Evolutionary conservation across 2,888 invertebrate genomes (phyloP).

Genomic region (Euphydryas editha): DNA sequence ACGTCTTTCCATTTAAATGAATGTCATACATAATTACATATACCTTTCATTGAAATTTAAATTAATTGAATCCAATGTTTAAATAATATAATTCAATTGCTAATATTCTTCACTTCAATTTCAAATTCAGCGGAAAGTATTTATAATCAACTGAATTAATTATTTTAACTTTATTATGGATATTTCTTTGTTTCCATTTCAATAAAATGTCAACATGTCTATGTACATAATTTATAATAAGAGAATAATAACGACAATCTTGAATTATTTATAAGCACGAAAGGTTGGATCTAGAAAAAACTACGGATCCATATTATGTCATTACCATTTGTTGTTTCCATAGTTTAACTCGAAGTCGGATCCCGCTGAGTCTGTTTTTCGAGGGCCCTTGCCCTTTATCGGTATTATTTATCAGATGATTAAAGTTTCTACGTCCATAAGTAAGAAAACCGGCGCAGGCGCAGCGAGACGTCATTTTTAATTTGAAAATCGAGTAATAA

Average conservation of each 20-base stretch:
- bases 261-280: conserved; percentile 29
- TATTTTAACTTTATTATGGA: background rate
- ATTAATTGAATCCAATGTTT: no score
- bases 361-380: conserved; percentile 59
- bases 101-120: no score
- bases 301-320: conserved; percentile 25
- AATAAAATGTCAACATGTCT: background rate
- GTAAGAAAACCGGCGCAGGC: conserved; percentile 18
- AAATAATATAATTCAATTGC: no score
- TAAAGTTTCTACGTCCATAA: conserved; percentile 22
- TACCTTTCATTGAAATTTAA: background rate
- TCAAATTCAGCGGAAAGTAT: no score
- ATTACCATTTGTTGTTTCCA: conserved; percentile 38
- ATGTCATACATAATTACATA: background rate
- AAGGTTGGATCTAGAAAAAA: conserved; percentile 28
- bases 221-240: background rate
- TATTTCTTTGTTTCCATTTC: background rate
- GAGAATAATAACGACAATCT: background rate
- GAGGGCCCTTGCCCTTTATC: conserved; percentile 39
- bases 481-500: conserved; percentile 37
- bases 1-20: conserved; percentile 8
- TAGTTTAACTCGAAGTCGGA: conserved; percentile 45
- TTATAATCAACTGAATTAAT: background rate
- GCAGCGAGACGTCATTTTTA: conserved; percentile 28
- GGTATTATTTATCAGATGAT: conserved; percentile 25